phyloP scores from a whole-genome alignment of 2,113 vertebrate genomes.

The Oncorhynchus nerka region DNA sequence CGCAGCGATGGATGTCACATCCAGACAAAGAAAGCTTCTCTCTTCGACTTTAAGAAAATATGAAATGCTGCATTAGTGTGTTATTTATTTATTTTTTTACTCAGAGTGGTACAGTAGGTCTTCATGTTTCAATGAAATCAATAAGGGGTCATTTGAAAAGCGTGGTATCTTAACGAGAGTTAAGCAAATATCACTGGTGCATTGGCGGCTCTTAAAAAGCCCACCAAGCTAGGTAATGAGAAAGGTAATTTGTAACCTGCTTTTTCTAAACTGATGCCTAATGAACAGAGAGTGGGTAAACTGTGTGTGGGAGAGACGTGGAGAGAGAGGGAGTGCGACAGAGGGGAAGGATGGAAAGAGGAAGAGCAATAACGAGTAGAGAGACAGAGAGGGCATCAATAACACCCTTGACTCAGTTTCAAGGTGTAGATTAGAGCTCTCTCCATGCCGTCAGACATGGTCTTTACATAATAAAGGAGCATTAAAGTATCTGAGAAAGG shows the following conservation, averaged over 20 bases:
- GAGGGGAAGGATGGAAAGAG: constrained; percentile 54
- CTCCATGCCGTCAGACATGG: constrained; percentile 37
- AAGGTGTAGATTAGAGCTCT: constrained; percentile 58
- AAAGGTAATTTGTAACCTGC: constrained; percentile 45
- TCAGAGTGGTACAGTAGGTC: constrained; percentile 19
- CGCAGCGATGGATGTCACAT: constrained; percentile 56
- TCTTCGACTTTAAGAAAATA: constrained; percentile 36
- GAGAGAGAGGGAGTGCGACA: not conserved
- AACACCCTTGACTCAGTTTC: constrained; percentile 50
- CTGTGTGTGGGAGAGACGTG: not conserved
- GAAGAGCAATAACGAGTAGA: constrained; percentile 31
- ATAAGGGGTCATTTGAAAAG: constrained; percentile 51
- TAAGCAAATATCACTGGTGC: constrained; percentile 54
- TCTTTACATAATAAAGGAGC: constrained; percentile 53
- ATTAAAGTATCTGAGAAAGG: constrained; percentile 56
- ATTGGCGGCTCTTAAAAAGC: constrained; percentile 46
- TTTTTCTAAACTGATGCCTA: constrained; percentile 47
- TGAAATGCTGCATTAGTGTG: constrained; percentile 49
- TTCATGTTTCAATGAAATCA: constrained; percentile 53
- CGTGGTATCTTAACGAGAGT: constrained; percentile 59
- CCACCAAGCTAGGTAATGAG: constrained; percentile 52
- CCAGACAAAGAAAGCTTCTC: constrained; percentile 32
- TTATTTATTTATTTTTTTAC: not conserved
- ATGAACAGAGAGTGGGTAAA: constrained; percentile 37
- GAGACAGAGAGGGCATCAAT: constrained; percentile 58